These are phyloP conservation scores for Porphyrio hochstetteri DNA, from an alignment of 2,113 vertebrate species.

Conservation along the genomic window DNA sequence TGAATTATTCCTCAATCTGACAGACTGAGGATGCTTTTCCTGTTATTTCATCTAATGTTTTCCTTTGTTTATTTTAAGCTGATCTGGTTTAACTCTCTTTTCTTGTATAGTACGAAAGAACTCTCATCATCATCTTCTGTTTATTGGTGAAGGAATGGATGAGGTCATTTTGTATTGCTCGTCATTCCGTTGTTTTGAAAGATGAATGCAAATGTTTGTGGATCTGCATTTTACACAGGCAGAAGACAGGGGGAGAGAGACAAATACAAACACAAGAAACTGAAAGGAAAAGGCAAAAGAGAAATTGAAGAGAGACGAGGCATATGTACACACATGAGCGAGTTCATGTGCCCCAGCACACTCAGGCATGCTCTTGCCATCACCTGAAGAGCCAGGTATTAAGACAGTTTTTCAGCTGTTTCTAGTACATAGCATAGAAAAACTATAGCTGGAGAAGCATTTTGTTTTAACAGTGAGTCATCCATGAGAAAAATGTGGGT, in stretches of 20 bases:
- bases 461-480: slow-evolving; percentile 54
- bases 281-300: slow-evolving; percentile 25
- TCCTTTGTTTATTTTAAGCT: slow-evolving; percentile 3
- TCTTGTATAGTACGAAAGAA: neutral
- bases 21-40: slow-evolving; percentile 6
- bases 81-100: neutral
- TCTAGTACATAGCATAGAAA: neutral
- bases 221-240: neutral
- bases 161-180: neutral
- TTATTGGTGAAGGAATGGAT: neutral
- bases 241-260: neutral
- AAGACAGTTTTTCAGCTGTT: slow-evolving; percentile 17
- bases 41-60: slow-evolving; percentile 16
- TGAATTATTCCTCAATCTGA: neutral
- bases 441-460: slow-evolving; percentile 6
- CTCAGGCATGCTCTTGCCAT: neutral
- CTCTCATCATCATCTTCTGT: neutral
- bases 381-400: neutral
- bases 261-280: neutral
- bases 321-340: neutral
- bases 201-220: neutral
- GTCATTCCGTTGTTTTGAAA: neutral
- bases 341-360: neutral
- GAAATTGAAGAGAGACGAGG: neutral
- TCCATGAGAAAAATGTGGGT: slow-evolving; percentile 65